Conservation (phyloP, 1,140 invertebrate genomes). For the Neelides sp. region DNA sequence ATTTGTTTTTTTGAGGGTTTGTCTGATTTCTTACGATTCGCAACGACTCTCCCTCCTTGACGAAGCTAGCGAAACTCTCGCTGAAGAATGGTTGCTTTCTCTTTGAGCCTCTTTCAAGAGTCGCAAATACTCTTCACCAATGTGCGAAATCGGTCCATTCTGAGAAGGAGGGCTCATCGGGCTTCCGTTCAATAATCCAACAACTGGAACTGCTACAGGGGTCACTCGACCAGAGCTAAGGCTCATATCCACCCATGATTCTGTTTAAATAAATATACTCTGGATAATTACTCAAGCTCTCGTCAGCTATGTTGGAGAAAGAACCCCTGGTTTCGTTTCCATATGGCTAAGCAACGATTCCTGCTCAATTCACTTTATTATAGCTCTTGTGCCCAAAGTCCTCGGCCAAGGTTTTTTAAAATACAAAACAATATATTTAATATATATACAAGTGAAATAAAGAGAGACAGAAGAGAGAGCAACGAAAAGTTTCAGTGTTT, state of each 20-base stretch:
- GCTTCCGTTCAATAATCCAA: constrained; percentile 42
- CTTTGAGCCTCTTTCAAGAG: constrained; percentile 70
- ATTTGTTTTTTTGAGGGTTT: constrained; percentile 3
- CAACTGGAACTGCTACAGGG: constrained; percentile 36
- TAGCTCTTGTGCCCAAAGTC: too few species aligned
- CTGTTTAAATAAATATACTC: constrained; percentile 45
- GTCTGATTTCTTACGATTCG: constrained; percentile 28
- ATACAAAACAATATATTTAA: too few species aligned
- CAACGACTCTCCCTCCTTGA: constrained; percentile 48
- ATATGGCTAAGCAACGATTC: too few species aligned
- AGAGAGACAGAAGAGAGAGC: too few species aligned
- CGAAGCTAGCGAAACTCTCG: constrained; percentile 63
- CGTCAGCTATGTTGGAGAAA: too few species aligned
- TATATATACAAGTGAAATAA: too few species aligned
- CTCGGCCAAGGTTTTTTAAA: too few species aligned
- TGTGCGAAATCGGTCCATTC: constrained; percentile 31
- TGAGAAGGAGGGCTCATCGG: constrained; percentile 12
- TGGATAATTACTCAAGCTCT: too few species aligned
- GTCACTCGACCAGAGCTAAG: constrained; percentile 49
- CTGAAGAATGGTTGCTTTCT: constrained; percentile 72
- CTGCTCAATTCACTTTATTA: too few species aligned
- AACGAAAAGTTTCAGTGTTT: too few species aligned
- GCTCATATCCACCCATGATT: constrained; percentile 74
- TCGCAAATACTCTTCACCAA: constrained; percentile 62
- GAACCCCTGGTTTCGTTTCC: too few species aligned